Base-by-base conservation (phyloP, 1,140 invertebrate genomes). In the Panagrolaimus sp. region DNA sequence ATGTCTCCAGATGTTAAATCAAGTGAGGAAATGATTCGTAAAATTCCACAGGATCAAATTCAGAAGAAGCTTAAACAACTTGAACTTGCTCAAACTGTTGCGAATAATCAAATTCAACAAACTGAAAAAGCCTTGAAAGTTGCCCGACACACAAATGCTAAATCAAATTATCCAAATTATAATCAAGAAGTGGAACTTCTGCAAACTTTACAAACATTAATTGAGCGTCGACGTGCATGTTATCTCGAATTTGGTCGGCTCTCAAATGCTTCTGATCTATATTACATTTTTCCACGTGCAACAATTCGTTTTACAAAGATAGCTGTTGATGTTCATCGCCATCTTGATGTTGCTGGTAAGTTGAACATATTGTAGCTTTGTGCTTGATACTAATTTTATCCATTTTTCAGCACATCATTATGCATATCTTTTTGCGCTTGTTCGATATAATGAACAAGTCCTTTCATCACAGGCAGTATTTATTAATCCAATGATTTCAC, bases 151-250 rank as follows among this genome's bases (percentile, higher is more conserved):
- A 20, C 51, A 27, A 57, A 57, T 20, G 20, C n/a, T 57, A 27
- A 25, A 25, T 57, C 51, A 20, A 16, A 9, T 27, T 25, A 27
- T 27, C 51, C 51, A 11, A 38, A 38, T 38, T 38, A 38, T 38
- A 38, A 2, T 38, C 20, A 57, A 20, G 51, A 57, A 27, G 27
- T 57, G 9, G 51, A 57, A 57, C 27, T 20, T 27, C 11, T 57
- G 4, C 51, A 27, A 20, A 57, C 27, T 20, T 25, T 57, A 11
- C 20, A 20, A 4, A 20, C 27, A 25, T 11, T 25, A 25, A 20
- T 25, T 11, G 51, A 57, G 20, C 51, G 51, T 57, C 51, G 27
- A 20, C 51, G 51, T 9, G 51, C 51, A 5, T 57, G 51, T 57
- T 20, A 20, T 13, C 20, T 57, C 9, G 51, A 57, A 57, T 25